Base-by-base conservation (phyloP, 2,888 invertebrate species). In the Beris chalybata region DNA sequence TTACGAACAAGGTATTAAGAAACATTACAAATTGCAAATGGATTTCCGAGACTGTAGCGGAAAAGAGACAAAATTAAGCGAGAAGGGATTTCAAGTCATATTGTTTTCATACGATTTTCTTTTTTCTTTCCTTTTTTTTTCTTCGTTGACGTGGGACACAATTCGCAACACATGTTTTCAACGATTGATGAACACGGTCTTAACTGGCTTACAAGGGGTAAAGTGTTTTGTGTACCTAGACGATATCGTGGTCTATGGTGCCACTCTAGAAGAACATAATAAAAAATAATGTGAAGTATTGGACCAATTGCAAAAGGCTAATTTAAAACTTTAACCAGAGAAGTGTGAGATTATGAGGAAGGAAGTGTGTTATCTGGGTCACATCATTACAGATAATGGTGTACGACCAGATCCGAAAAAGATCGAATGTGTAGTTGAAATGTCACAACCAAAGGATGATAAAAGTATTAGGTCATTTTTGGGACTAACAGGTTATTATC, bases 131-230 rank as follows among this genome's bases (percentile, higher is more conserved):
- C n/a, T n/a, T n/a, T n/a, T n/a, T n/a, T n/a, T n/a, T n/a, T n/a
- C n/a, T n/a, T n/a, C n/a, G n/a, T n/a, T n/a, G n/a, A n/a, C n/a
- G n/a, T n/a, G n/a, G n/a, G n/a, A n/a, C n/a, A n/a, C n/a, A n/a
- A n/a, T n/a, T n/a, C n/a, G n/a, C n/a, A n/a, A n/a, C n/a, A n/a
- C n/a, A n/a, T n/a, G 59, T 3, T 78, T 79, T 54, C 78, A 79
- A 71, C 57, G 77, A 5, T 67, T 76, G 45, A 80, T 79, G 78
- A 74, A 78, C 57, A 74, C 70, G 43, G 73, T 79, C 0, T 64
- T 80, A 7, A 55, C 72, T 30, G 77, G 77, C 1, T 55, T 78
- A 11, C 74, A 74, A 70, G 75, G 75, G 0, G 77, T 11, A 77
- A 78, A 65, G n/a, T 61, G 69, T 64, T 31, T 22, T 22, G 22